Evolutionary conservation across 2,797 vertebrate species (phyloP).

Genomic region (Pseudocheirus occidentalis): DNA sequence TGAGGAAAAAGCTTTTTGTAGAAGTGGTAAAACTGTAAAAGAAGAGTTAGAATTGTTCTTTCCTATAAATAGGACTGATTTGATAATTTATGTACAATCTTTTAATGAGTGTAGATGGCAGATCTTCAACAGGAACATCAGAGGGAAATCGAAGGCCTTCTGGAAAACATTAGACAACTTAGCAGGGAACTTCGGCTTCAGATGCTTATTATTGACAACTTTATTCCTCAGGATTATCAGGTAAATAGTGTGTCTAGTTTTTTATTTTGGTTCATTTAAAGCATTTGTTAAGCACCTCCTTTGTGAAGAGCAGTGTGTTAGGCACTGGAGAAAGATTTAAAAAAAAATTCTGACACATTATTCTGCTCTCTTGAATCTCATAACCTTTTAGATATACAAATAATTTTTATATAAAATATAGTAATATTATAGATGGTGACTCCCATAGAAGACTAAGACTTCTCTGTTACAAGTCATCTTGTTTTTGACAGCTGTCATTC

Average conservation of each 20-base stretch:
- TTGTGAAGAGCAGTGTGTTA: not conserved
- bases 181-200: slow-evolving; percentile 97
- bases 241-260: slow-evolving; percentile 69
- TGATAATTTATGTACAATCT: slow-evolving; percentile 36
- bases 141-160: slow-evolving; percentile 95
- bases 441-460: not conserved
- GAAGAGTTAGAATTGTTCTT: not conserved
- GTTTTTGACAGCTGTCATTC: not conserved
- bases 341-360: not conserved
- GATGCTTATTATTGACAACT: slow-evolving; percentile 99
- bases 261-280: not conserved
- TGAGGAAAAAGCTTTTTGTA: not conserved
- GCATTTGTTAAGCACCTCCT: not conserved
- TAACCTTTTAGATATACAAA: not conserved
- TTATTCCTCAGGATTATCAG: slow-evolving; percentile 99
- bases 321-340: not conserved
- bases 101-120: slow-evolving; percentile 89
- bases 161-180: slow-evolving; percentile 98
- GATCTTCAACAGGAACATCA: slow-evolving; percentile 98
- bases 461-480: not conserved
- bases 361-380: not conserved
- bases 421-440: not conserved
- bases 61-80: not conserved
- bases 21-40: not conserved
- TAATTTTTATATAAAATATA: not conserved